Conservation (phyloP, 1,140 invertebrate species). For the Drosophila carrolli region DNA sequence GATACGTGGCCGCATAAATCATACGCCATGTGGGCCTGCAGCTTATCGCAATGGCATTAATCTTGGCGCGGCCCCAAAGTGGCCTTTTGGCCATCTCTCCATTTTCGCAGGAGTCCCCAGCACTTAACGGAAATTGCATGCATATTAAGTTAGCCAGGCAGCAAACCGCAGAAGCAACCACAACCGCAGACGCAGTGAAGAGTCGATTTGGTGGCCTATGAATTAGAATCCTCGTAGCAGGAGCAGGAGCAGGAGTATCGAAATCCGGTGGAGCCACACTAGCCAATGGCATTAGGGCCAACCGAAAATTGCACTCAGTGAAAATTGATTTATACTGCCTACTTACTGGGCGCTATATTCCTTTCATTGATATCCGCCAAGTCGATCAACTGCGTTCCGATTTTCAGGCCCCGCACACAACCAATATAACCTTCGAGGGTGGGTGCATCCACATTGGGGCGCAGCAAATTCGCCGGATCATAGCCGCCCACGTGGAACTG, state of each 20-base stretch:
- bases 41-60: constrained; percentile 82
- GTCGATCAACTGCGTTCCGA: constrained; percentile 92
- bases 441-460: constrained; percentile 86
- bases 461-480: constrained; percentile 89
- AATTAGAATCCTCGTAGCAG: constrained; percentile 21
- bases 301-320: constrained; percentile 69
- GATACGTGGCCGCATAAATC: constrained; percentile 74
- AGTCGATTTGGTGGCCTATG: constrained; percentile 14
- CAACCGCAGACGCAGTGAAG: constrained; percentile 31
- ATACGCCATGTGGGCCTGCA: constrained; percentile 66
- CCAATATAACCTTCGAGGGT: constrained; percentile 91
- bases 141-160: constrained; percentile 71
- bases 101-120: constrained; percentile 39
- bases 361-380: constrained; percentile 89
- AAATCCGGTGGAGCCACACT: neutral
- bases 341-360: constrained; percentile 89
- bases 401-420: constrained; percentile 94
- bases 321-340: constrained; percentile 78
- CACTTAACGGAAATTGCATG: constrained; percentile 82
- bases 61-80: constrained; percentile 65
- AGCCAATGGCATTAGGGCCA: constrained; percentile 61
- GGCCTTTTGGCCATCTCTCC: constrained; percentile 18
- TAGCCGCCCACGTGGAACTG: constrained; percentile 95
- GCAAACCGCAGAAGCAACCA: constrained; percentile 43
- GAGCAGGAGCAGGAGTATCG: neutral